These are phyloP conservation scores for Cylindroiulus punctatus DNA, from an alignment of 2,888 invertebrate genomes.

Conservation along the genomic window DNA sequence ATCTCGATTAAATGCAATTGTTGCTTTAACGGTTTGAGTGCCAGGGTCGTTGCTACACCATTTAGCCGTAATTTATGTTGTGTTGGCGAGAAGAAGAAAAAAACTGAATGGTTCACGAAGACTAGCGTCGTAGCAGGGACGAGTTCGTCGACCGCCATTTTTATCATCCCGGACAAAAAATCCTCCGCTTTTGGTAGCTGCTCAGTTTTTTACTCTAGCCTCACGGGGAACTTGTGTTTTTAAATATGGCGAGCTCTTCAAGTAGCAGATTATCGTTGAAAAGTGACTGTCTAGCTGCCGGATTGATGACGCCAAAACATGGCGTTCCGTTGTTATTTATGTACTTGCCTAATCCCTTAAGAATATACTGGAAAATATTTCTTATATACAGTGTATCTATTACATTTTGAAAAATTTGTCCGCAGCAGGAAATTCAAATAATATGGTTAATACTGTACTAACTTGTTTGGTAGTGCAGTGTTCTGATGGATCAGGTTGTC, in stretches of 20 bases:
- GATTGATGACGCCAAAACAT: no score
- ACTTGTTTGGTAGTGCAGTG: no score
- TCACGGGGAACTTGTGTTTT: neutral
- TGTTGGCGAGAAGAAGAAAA: neutral
- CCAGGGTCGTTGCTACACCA: neutral
- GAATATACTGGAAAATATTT: no score
- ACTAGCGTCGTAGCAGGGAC: neutral
- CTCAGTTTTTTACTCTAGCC: neutral
- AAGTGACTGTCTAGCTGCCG: neutral
- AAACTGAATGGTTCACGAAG: neutral
- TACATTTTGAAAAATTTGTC: no score
- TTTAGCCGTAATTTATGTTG: neutral
- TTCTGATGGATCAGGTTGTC: no score
- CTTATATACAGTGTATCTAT: no score
- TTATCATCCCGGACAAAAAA: neutral
- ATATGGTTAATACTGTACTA: no score
- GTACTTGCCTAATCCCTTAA: no score
- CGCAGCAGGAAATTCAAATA: no score
- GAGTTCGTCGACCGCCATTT: constrained; percentile 39
- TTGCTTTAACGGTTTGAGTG: constrained; percentile 26
- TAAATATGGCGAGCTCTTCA: neutral
- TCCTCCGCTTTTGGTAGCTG: constrained; percentile 24
- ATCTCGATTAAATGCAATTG: constrained; percentile 5
- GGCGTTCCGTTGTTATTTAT: no score
- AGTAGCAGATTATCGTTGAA: neutral